Percentiles rank a stretch among this genome's conserved stretches.
Evolutionary conservation across 2,888 invertebrate genomes (phyloP).

Genomic region (Ophraella communa): DNA sequence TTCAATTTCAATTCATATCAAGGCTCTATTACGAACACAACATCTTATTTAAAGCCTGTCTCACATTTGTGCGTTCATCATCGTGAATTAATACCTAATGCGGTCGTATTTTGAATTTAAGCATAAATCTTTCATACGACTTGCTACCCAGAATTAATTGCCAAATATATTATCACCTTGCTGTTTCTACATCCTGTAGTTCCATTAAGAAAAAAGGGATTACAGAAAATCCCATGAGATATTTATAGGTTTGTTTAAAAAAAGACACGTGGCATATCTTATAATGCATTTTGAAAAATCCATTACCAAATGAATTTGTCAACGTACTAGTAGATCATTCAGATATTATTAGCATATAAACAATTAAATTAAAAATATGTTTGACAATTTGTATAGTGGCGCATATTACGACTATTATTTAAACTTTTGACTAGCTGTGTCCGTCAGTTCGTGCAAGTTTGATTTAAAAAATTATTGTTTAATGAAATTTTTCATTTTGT

Average conservation of each 20-base stretch:
- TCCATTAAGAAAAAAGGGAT: slow-evolving; percentile 36
- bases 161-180: slow-evolving; percentile 50
- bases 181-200: slow-evolving; percentile 40
- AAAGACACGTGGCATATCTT: slow-evolving; percentile 21
- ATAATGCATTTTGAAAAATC: slow-evolving; percentile 23
- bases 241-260: slow-evolving; percentile 27
- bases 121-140: slow-evolving; percentile 51
- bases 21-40: slow-evolving; percentile 8
- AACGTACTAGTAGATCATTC: background rate
- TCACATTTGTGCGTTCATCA: slow-evolving; percentile 53
- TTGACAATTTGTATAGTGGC: too few relatives aligned
- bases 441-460: too few relatives aligned
- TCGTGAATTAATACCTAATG: slow-evolving; percentile 54
- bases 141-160: slow-evolving; percentile 52
- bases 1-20: slow-evolving; percentile 11
- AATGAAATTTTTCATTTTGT: too few relatives aligned
- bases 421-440: too few relatives aligned
- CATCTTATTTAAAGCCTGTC: slow-evolving; percentile 21
- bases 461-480: too few relatives aligned
- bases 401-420: too few relatives aligned
- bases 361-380: too few relatives aligned
- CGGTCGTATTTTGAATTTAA: slow-evolving; percentile 50
- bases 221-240: slow-evolving; percentile 26
- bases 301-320: slow-evolving; percentile 18
- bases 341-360: too few relatives aligned